These are phyloP conservation scores for Metridium senile DNA, from an alignment of 92 coral and sea anemone species.

Conservation along the genomic window DNA sequence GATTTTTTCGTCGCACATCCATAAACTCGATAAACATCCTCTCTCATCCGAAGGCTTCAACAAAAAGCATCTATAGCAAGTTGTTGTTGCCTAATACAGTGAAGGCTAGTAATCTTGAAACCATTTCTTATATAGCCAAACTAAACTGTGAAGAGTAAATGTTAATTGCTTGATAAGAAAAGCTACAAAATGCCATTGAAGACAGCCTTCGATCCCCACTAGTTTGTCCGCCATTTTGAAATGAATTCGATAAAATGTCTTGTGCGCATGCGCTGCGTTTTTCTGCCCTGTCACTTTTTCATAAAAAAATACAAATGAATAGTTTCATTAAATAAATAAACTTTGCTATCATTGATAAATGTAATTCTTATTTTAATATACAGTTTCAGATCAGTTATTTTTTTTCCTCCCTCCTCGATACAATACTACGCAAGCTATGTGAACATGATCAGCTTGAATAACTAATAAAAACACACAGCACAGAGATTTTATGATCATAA, in stretches of 20 bases:
- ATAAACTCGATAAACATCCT: not conserved
- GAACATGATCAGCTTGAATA: too few species aligned
- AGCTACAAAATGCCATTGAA: constrained; percentile 4
- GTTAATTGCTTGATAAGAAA: not conserved
- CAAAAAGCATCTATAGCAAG: not conserved
- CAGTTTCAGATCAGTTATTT: too few species aligned
- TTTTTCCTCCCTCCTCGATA: too few species aligned
- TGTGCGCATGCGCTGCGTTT: constrained; percentile 6
- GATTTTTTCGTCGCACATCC: not conserved
- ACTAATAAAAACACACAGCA: too few species aligned
- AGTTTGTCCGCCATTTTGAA: constrained; percentile 1
- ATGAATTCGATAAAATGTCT: not conserved
- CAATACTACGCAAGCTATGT: too few species aligned
- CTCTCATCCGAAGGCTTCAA: not conserved
- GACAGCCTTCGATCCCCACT: not conserved
- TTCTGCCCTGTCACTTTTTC: constrained; percentile 14
- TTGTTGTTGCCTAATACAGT: not conserved
- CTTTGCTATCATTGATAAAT: too few species aligned
- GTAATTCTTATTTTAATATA: too few species aligned
- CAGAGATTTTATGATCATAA: too few species aligned
- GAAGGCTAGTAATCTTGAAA: constrained; percentile 6
- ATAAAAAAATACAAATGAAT: too few species aligned
- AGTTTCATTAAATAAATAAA: too few species aligned
- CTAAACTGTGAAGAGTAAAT: not conserved
- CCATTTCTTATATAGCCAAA: not conserved